Conservation (phyloP, 2,797 vertebrate genomes). For the Acomys russatus region DNA sequence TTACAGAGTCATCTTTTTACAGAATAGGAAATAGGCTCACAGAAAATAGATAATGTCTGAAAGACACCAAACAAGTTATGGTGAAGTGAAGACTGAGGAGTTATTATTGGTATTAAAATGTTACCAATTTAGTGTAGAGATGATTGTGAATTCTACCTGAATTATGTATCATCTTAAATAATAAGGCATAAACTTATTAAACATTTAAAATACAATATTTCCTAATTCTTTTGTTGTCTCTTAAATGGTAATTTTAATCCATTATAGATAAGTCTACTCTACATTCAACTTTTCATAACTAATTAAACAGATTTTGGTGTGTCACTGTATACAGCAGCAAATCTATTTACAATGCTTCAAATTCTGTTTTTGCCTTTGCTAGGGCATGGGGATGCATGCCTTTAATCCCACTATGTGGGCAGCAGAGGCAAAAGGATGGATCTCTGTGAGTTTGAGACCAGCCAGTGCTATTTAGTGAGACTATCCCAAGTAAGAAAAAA, state of each 20-base stretch:
- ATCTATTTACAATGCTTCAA: neutral
- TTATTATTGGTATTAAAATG: slow-evolving; percentile 38
- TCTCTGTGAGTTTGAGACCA: neutral
- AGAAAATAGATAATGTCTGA: neutral
- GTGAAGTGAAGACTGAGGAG: slow-evolving; percentile 55
- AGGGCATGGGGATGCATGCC: neutral
- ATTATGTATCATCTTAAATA: neutral
- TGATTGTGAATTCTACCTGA: slow-evolving; percentile 45
- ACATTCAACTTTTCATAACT: slow-evolving; percentile 27
- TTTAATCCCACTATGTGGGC: neutral
- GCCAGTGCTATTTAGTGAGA: neutral
- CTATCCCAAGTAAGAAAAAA: neutral
- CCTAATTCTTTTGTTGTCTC: slow-evolving; percentile 48
- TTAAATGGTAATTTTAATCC: slow-evolving; percentile 42
- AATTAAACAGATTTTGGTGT: slow-evolving; percentile 50
- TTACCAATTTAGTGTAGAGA: slow-evolving; percentile 43
- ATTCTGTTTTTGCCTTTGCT: neutral
- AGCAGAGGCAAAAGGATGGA: neutral
- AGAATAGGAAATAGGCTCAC: neutral
- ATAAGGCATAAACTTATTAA: neutral
- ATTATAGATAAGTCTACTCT: slow-evolving; percentile 36
- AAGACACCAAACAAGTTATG: slow-evolving; percentile 45
- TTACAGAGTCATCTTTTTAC: slow-evolving; percentile 25
- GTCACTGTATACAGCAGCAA: neutral
- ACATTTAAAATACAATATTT: slow-evolving; percentile 22